These are phyloP conservation scores for Aurelia sp. DNA, from an alignment of 30 jellyfish, hydroid and myxozoan species.

Conservation along the genomic window DNA sequence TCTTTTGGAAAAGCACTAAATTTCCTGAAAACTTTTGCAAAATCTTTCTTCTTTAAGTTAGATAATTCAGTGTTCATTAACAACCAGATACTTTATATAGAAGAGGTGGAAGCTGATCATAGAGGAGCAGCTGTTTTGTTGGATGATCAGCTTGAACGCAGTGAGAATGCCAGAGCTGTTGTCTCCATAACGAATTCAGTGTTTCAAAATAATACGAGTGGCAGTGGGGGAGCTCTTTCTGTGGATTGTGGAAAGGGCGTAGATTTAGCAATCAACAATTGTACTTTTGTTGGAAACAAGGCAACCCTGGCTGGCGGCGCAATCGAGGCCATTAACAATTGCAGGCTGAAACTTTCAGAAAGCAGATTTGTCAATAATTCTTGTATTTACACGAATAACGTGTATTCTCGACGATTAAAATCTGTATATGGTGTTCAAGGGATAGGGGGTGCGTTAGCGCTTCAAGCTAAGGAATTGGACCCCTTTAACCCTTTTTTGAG, in stretches of 20 bases:
- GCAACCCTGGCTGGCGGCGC: conserved; percentile 26
- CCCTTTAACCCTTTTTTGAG: neutral
- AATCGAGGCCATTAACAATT: neutral
- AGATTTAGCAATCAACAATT: neutral
- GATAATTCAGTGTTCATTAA: too few species aligned
- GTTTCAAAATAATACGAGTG: conserved; percentile 21
- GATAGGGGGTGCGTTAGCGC: conserved; percentile 18
- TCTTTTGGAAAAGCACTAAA: too few species aligned
- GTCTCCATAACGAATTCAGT: neutral
- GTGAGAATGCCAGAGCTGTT: neutral
- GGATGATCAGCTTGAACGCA: neutral
- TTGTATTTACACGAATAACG: neutral
- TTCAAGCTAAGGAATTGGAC: neutral
- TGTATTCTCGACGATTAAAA: neutral
- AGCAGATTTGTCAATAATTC: conserved; percentile 2
- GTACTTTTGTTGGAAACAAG: neutral
- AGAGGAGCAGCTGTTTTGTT: neutral
- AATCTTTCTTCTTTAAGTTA: too few species aligned
- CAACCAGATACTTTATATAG: too few species aligned
- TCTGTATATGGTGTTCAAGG: neutral
- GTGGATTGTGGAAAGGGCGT: neutral
- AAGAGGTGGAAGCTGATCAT: neutral
- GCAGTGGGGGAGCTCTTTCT: neutral
- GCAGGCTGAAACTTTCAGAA: neutral
- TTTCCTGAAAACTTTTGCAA: too few species aligned